phyloP scores from a whole-genome alignment of 2,888 invertebrate species.

The Orthosia cruda region DNA sequence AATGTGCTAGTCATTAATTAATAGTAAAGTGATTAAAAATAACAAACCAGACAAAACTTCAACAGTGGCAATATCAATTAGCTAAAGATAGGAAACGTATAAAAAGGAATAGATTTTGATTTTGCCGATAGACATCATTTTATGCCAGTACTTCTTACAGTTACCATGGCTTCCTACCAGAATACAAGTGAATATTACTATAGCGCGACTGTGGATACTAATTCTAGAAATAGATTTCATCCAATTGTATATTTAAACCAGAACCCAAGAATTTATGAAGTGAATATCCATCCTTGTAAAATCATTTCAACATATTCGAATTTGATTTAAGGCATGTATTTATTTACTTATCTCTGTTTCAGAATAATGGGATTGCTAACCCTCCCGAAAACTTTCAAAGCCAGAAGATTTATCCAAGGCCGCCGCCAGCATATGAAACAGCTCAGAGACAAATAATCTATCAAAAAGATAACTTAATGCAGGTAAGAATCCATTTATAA shows the following conservation, averaged over 20 bases:
- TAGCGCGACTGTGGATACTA: conserved; percentile 24
- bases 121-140: conserved; percentile 64
- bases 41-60: conserved; percentile 49
- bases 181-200: conserved; percentile 53
- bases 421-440: background rate
- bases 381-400: background rate
- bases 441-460: background rate
- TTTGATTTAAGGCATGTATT: background rate
- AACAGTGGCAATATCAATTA: conserved; percentile 67
- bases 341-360: conserved; percentile 26
- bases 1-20: conserved; percentile 41
- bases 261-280: conserved; percentile 13
- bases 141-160: conserved; percentile 67
- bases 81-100: conserved; percentile 56
- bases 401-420: conserved; percentile 1
- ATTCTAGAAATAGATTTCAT: conserved; percentile 39
- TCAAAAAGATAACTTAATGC: background rate
- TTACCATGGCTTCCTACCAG: conserved; percentile 68
- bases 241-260: conserved; percentile 14
- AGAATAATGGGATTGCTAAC: background rate
- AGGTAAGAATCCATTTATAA: no score
- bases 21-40: conserved; percentile 44
- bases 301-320: no score
- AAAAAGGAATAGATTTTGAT: conserved; percentile 52
- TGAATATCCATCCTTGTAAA: conserved; percentile 12